Percentiles rank a stretch among this genome's conserved stretches.
Conservation (phyloP, 92 coral and sea anemone species). For the Heliopora coerulea region DNA sequence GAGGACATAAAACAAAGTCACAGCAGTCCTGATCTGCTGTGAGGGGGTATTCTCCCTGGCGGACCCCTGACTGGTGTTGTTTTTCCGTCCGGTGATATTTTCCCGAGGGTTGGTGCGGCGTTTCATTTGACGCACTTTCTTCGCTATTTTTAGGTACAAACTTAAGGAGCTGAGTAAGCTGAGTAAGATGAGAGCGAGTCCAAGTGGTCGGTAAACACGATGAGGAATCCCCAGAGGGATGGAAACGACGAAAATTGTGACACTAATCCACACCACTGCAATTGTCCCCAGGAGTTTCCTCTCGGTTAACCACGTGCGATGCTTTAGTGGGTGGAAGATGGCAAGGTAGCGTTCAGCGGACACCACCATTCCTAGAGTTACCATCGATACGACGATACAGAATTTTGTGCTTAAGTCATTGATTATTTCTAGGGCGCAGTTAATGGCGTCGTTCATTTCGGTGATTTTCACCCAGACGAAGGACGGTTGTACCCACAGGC, state of each 20-base stretch:
- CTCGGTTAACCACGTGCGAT: slow-evolving; percentile 15
- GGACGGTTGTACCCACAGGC: slow-evolving; percentile 34
- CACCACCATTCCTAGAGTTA: slow-evolving; percentile 8
- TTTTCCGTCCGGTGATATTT: too few relatives aligned
- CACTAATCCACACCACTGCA: slow-evolving; percentile 9
- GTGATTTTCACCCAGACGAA: slow-evolving; percentile 37
- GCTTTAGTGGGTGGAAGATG: slow-evolving; percentile 16
- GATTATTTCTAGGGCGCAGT: slow-evolving; percentile 20
- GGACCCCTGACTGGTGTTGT: background rate
- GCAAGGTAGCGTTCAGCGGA: slow-evolving; percentile 38
- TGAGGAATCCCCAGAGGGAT: slow-evolving; percentile 18
- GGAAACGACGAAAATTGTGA: background rate
- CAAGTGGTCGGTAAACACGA: slow-evolving; percentile 5
- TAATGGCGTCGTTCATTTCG: slow-evolving; percentile 14
- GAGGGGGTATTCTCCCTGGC: too few relatives aligned
- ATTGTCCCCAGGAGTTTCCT: background rate
- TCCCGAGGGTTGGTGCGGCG: too few relatives aligned
- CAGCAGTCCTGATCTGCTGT: slow-evolving; percentile 11
- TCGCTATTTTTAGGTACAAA: slow-evolving; percentile 28
- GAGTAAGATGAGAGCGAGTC: slow-evolving; percentile 4
- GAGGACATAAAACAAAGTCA: slow-evolving; percentile 31
- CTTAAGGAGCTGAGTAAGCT: background rate
- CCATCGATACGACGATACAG: slow-evolving; percentile 14
- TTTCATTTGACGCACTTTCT: slow-evolving; percentile 14
- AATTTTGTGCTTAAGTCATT: slow-evolving; percentile 24